Evolutionary conservation across 1,140 invertebrate genomes (phyloP).

Genomic region (Bacillus rossius): DNA sequence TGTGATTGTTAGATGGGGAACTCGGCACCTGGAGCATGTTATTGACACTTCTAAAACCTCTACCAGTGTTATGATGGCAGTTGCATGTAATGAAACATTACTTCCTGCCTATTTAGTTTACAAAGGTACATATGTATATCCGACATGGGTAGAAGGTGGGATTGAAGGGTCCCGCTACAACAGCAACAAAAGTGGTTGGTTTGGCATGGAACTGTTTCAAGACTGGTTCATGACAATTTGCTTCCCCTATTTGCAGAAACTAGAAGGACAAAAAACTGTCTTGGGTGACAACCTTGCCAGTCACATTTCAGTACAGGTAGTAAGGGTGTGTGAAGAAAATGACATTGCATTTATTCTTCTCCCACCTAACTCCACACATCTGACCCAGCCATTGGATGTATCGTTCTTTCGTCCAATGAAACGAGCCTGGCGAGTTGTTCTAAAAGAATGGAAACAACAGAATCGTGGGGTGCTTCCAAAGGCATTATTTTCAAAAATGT

Average conservation of each 20-base stretch:
- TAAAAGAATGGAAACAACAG: too few relatives aligned
- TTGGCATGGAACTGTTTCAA: conserved; percentile 30
- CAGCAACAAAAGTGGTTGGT: conserved; percentile 28
- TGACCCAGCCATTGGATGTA: conserved; percentile 40
- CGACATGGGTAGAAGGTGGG: too few relatives aligned
- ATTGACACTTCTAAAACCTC: too few relatives aligned
- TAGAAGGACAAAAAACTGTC: conserved; percentile 28
- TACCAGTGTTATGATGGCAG: too few relatives aligned
- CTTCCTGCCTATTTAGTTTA: too few relatives aligned
- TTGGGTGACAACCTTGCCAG: conserved; percentile 26
- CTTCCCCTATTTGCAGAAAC: conserved; percentile 26
- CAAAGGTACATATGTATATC: too few relatives aligned
- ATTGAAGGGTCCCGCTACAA: conserved; percentile 16
- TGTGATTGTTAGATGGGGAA: too few relatives aligned
- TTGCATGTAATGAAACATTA: too few relatives aligned
- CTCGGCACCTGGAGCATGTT: too few relatives aligned
- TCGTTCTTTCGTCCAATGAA: conserved; percentile 35
- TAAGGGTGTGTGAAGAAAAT: conserved; percentile 35
- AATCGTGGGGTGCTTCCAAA: too few relatives aligned
- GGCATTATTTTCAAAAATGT: too few relatives aligned
- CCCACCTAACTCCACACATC: conserved; percentile 40
- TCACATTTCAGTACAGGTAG: conserved; percentile 34
- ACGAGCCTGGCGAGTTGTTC: conserved; percentile 24
- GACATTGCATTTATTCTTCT: conserved; percentile 39
- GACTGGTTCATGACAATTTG: conserved; percentile 27